Percentiles rank a stretch among this genome's conserved stretches.
Evolutionary conservation across 2,888 invertebrate species (phyloP).

Genomic region (Nemurella pictetii): DNA sequence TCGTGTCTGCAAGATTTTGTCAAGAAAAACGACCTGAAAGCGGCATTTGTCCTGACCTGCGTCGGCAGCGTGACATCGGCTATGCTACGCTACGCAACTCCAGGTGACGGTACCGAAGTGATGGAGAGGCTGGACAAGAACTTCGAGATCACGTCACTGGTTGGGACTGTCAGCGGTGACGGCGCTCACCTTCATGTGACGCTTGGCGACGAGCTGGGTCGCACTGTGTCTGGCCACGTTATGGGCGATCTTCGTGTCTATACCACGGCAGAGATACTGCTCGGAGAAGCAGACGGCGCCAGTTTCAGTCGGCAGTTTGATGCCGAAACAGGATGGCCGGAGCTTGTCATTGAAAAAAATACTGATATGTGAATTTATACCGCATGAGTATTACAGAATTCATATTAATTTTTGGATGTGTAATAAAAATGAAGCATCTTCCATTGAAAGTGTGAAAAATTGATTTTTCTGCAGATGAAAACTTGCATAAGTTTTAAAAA

Average conservation of each 20-base stretch:
- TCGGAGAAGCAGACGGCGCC: conserved; percentile 42
- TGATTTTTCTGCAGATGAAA: too few species aligned
- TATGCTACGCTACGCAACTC: conserved; percentile 50
- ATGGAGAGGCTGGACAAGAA: conserved; percentile 47
- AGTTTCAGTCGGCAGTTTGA: conserved; percentile 41
- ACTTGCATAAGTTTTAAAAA: too few species aligned
- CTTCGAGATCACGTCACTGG: conserved; percentile 52
- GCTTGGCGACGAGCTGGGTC: conserved; percentile 49
- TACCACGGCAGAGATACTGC: conserved; percentile 53
- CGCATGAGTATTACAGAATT: too few species aligned
- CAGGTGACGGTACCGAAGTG: conserved; percentile 33
- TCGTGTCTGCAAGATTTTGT: conserved; percentile 40
- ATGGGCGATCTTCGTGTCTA: conserved; percentile 50
- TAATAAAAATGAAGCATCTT: too few species aligned
- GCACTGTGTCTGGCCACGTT: conserved; percentile 52
- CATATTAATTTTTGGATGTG: too few species aligned
- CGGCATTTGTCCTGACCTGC: conserved; percentile 52
- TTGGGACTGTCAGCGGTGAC: conserved; percentile 50
- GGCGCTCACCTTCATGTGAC: conserved; percentile 52
- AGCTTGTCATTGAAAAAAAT: conserved; percentile 32
- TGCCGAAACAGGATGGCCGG: conserved; percentile 38
- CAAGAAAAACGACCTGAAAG: conserved; percentile 44
- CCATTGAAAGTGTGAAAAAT: too few species aligned
- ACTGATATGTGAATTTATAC: not conserved
- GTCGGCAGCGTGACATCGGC: conserved; percentile 52